Evolutionary conservation across 2,797 vertebrate species (phyloP).

Genomic region (Poecilia wingei): DNA sequence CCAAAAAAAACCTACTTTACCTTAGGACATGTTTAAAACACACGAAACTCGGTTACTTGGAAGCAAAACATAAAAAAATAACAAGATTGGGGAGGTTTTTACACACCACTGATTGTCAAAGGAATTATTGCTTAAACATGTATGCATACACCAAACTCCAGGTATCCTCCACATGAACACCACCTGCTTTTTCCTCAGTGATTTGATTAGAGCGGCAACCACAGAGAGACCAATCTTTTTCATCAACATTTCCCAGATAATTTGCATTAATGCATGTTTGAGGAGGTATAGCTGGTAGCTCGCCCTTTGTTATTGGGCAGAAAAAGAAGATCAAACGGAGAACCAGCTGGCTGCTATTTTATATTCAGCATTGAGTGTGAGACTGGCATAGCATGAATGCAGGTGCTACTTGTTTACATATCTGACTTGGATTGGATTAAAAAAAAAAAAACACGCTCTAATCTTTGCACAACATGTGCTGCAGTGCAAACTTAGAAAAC

Average conservation of each 20-base stretch:
- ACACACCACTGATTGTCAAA: neutral
- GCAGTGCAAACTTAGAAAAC: conserved; percentile 28
- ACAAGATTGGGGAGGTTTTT: neutral
- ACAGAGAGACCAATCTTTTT: conserved; percentile 37
- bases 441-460: conserved; percentile 55
- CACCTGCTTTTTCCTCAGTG: conserved; percentile 17
- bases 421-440: conserved; percentile 64
- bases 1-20: neutral
- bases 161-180: conserved; percentile 7
- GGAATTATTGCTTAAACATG: conserved; percentile 2
- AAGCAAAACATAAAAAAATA: neutral
- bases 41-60: neutral
- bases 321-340: conserved; percentile 70
- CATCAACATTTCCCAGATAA: conserved; percentile 41
- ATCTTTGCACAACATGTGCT: conserved; percentile 62
- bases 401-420: conserved; percentile 77
- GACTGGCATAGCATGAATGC: conserved; percentile 67
- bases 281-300: conserved; percentile 45
- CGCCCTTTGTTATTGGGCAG: conserved; percentile 71
- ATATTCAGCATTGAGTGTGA: conserved; percentile 69
- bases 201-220: conserved; percentile 32
- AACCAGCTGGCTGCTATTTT: conserved; percentile 77
- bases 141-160: conserved; percentile 1
- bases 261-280: conserved; percentile 50
- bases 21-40: neutral